Conservation (phyloP, 2,797 vertebrate species). For the Enteromius anoplus region DNA sequence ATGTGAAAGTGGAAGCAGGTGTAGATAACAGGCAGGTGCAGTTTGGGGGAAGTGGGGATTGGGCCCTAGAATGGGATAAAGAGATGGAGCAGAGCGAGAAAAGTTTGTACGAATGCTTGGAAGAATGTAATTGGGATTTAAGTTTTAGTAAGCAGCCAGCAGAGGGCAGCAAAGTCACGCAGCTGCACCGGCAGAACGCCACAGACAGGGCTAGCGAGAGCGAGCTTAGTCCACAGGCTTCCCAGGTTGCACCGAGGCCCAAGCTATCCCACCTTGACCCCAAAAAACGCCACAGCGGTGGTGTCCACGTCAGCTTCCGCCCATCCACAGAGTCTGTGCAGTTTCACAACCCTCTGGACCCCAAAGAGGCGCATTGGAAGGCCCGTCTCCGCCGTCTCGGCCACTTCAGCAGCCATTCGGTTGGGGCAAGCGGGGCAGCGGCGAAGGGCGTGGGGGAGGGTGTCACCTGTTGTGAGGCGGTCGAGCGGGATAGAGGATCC, state of each 20-base stretch:
- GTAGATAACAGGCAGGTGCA: conserved; percentile 15
- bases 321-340: conserved; percentile 96
- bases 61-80: conserved; percentile 68
- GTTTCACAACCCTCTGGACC: conserved; percentile 96
- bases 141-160: conserved; percentile 60
- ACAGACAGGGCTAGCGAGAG: conserved; percentile 78
- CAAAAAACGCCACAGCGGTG: conserved; percentile 83
- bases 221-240: conserved; percentile 73
- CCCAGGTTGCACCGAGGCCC: conserved; percentile 67
- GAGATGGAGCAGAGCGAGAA: conserved; percentile 75
- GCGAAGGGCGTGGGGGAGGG: conserved; percentile 63
- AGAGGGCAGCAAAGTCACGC: conserved; percentile 58
- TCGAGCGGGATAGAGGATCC: conserved; percentile 63
- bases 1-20: conserved; percentile 54
- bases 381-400: conserved; percentile 90
- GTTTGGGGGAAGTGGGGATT: conserved; percentile 70
- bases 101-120: conserved; percentile 83
- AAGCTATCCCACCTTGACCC: conserved; percentile 80
- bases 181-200: conserved; percentile 79
- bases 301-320: conserved; percentile 94
- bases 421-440: conserved; percentile 65
- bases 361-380: conserved; percentile 96
- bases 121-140: conserved; percentile 77
- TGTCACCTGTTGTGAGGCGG: conserved; percentile 58
- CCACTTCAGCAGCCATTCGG: conserved; percentile 87